Evolutionary conservation across 2,797 vertebrate species (phyloP).

Genomic region (Anas bernieri): DNA sequence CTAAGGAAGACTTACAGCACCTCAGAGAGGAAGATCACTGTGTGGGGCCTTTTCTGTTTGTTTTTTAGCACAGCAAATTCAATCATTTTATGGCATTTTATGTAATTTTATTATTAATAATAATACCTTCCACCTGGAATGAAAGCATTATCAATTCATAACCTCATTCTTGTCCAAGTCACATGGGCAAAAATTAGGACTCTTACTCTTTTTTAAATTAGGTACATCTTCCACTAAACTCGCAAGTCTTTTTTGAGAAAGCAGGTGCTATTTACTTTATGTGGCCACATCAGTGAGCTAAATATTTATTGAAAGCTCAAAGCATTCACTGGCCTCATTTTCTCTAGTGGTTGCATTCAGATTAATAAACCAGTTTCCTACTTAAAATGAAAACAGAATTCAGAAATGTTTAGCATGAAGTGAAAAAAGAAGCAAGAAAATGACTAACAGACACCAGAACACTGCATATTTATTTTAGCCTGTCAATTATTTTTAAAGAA

Average conservation of each 20-base stretch:
- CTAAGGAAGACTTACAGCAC: background rate
- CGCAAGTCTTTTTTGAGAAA: conserved; percentile 41
- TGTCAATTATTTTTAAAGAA: conserved; percentile 79
- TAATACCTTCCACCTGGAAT: conserved; percentile 29
- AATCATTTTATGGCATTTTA: background rate
- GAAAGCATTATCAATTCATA: conserved; percentile 42
- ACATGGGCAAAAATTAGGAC: conserved; percentile 20
- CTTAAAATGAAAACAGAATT: conserved; percentile 72
- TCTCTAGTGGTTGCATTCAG: conserved; percentile 62
- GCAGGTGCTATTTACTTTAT: conserved; percentile 49
- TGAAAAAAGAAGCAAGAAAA: conserved; percentile 55
- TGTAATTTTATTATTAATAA: conserved; percentile 20
- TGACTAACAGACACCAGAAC: conserved; percentile 36
- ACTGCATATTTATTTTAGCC: conserved; percentile 66
- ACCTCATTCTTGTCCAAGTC: conserved; percentile 52
- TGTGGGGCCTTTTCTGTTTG: background rate
- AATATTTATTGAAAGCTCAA: conserved; percentile 60
- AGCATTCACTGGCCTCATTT: conserved; percentile 61
- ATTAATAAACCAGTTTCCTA: conserved; percentile 75
- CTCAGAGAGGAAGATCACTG: background rate
- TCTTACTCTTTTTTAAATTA: conserved; percentile 57
- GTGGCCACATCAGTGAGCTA: conserved; percentile 52
- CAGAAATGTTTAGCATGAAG: conserved; percentile 57
- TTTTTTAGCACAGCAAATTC: background rate
- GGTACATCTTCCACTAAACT: conserved; percentile 38